These are phyloP conservation scores for Allygus modestus DNA, from an alignment of 2,888 invertebrate species.

Conservation along the genomic window DNA sequence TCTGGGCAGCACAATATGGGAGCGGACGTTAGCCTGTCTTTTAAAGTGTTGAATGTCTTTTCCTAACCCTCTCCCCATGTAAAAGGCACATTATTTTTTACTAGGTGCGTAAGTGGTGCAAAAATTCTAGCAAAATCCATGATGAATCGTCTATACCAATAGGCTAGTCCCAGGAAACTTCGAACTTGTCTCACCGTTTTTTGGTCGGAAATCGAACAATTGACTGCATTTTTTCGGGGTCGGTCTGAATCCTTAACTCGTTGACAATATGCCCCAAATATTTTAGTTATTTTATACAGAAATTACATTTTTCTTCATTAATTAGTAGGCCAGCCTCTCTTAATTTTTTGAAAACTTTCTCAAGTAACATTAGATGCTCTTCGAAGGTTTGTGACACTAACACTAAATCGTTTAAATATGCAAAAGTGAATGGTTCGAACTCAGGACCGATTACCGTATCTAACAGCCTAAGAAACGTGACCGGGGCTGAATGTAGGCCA, in stretches of 20 bases:
- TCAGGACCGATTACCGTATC: conserved; percentile 70
- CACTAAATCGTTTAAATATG: conserved; percentile 27
- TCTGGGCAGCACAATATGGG: conserved; percentile 65
- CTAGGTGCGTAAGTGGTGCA: neutral
- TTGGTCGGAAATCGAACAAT: neutral
- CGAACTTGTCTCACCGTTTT: neutral
- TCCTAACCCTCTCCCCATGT: neutral
- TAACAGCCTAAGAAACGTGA: conserved; percentile 71
- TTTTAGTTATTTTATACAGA: neutral
- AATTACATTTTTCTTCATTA: conserved; percentile 42
- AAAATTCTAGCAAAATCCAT: neutral
- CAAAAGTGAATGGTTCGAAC: conserved; percentile 55
- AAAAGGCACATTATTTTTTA: too few relatives aligned
- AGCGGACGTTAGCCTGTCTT: conserved; percentile 25
- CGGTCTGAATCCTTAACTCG: neutral
- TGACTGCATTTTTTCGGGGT: conserved; percentile 1
- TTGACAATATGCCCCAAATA: conserved; percentile 35
- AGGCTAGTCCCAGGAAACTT: conserved; percentile 28
- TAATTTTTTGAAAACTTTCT: conserved; percentile 36
- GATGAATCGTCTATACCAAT: conserved; percentile 35
- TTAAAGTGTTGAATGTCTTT: neutral
- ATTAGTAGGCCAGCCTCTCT: neutral
- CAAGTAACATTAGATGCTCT: conserved; percentile 52
- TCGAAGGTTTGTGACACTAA: conserved; percentile 45
- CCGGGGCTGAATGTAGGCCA: conserved; percentile 70